Conservation (phyloP, 2,113 vertebrate genomes). For the Xenotilapia caudafasciata region DNA sequence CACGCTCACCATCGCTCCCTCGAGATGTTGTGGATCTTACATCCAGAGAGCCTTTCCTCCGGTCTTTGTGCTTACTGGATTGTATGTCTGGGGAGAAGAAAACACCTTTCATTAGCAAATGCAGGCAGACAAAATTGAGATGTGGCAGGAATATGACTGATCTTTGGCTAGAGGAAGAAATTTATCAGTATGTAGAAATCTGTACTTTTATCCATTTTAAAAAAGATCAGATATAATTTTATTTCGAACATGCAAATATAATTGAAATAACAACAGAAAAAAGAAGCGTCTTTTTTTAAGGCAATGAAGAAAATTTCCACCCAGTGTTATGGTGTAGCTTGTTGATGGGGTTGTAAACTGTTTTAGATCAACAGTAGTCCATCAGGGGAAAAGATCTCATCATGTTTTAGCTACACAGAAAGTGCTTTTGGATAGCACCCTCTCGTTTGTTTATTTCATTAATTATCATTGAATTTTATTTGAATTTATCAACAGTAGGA, state of each 20-base stretch:
- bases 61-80: constrained; percentile 86
- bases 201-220: neutral
- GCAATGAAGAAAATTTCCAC: neutral
- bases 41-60: constrained; percentile 91
- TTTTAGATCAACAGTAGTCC: neutral
- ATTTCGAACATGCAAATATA: neutral
- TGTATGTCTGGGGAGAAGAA: constrained; percentile 78
- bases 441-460: neutral
- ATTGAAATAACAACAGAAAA: neutral
- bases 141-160: neutral
- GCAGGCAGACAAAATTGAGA: neutral
- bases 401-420: neutral
- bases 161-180: neutral
- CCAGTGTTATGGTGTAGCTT: neutral
- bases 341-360: neutral
- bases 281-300: neutral
- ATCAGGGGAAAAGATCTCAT: neutral
- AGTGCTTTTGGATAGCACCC: neutral
- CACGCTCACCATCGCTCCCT: constrained; percentile 85
- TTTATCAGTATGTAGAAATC: neutral
- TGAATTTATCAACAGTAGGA: neutral
- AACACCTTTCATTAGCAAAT: neutral
- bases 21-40: constrained; percentile 82
- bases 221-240: neutral
- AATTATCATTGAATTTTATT: neutral